Percentiles rank a stretch among this genome's conserved stretches.
These are phyloP conservation scores for Perccottus glenii DNA, from an alignment of 2,113 vertebrate genomes.

Conservation along the genomic window DNA sequence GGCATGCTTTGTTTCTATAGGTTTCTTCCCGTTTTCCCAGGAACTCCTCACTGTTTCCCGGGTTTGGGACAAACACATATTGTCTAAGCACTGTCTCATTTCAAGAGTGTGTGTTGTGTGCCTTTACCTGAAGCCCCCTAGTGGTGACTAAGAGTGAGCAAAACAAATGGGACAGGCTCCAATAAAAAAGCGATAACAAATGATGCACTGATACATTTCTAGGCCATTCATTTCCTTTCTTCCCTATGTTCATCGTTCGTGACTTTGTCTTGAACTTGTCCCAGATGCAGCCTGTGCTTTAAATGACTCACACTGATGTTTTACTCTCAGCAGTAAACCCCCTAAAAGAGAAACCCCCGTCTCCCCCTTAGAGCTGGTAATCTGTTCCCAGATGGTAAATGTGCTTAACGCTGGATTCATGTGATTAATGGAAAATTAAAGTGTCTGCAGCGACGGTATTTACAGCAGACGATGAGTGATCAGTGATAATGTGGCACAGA, in stretches of 20 bases:
- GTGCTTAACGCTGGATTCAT: constrained; percentile 33
- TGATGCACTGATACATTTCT: too few relatives aligned
- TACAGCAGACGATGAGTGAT: constrained; percentile 19
- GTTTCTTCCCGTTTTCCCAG: too few relatives aligned
- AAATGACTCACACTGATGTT: constrained; percentile 26
- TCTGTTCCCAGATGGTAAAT: constrained; percentile 57
- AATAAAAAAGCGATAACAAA: too few relatives aligned
- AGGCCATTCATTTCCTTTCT: too few relatives aligned
- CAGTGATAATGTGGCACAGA: not conserved
- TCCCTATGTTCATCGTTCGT: not conserved
- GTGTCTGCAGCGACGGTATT: constrained; percentile 25
- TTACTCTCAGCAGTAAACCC: not conserved
- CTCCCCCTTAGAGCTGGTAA: constrained; percentile 23
- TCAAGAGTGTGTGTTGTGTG: too few relatives aligned
- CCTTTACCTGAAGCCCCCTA: too few relatives aligned
- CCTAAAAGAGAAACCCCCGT: not conserved
- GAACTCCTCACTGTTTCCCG: too few relatives aligned
- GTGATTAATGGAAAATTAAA: constrained; percentile 50
- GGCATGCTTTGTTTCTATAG: too few relatives aligned
- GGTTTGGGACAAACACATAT: too few relatives aligned
- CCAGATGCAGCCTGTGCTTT: constrained; percentile 51
- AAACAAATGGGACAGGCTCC: too few relatives aligned
- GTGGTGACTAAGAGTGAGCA: too few relatives aligned
- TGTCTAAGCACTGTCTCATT: too few relatives aligned
- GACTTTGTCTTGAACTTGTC: constrained; percentile 25